Evolutionary conservation across 2,888 invertebrate genomes (phyloP), one percentile per base, ranked within the genome.

Genomic region (Amphipyra berbera): DNA sequence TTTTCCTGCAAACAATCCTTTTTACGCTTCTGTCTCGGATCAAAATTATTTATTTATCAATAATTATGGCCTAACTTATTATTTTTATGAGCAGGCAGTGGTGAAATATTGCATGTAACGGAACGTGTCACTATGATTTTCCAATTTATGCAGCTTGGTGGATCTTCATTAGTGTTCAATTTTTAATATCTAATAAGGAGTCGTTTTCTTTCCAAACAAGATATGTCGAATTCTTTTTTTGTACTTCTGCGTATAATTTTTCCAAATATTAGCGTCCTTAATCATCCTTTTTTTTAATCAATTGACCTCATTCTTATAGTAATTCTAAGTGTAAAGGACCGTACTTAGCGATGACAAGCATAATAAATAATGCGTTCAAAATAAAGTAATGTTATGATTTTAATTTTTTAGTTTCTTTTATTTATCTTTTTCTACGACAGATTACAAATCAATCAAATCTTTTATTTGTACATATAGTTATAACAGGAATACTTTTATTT

Each of bases 331-430:
- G 10, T 3, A 80, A 76, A 13, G 76, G 57, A 76, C 40, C 70
- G 48, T 9, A 38, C 33, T 15, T 52, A 42, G 60, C 47, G 68
- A 88, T 90, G 89, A 90, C 89, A 83, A 85, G 85, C 90, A 85
- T 80, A 79, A 68, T 81, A 72, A 76, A 64, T 33, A 55, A 54
- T 66, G 79, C 85, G 83, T 89, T 90, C 87, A 81, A 14, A 58
- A 48, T 59, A 61, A 1, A 35, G 6, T 58, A 54, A 42, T 12
- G 21, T 3, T 3, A 21, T 21, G 21, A 8, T 6, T 40, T 46
- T 4, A 0, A 10, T 40, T 21, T 44, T 33, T 14, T 44, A 46
- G 0, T 42, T 49, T 37, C 30, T n/a, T 21, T n/a, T 44, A n/a
- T 27, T 46, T 14, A 4, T 47, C n/a, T 1, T 14, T 9, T 13